These are phyloP conservation scores for Glandiceps talaboti DNA, from an alignment of 53 echinoderm and acorn worm species.

Conservation along the genomic window DNA sequence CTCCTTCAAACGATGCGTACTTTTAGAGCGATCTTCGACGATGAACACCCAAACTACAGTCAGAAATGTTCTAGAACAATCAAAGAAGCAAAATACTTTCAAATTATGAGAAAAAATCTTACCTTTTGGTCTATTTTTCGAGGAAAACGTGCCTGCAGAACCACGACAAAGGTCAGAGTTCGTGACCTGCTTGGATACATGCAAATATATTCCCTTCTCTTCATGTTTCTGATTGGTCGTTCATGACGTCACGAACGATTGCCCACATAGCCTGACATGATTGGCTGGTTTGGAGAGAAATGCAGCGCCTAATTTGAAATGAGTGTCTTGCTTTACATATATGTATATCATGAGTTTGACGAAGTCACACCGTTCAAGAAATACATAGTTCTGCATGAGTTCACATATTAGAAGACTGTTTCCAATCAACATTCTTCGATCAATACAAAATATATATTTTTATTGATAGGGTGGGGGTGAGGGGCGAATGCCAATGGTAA, in stretches of 20 bases:
- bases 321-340: too few species aligned
- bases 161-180: constrained; percentile 79
- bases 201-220: constrained; percentile 38
- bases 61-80: constrained; percentile 8
- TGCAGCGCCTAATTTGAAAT: constrained; percentile 21
- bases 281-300: constrained; percentile 25
- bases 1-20: not conserved
- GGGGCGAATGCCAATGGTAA: too few species aligned
- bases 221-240: constrained; percentile 21
- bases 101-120: constrained; percentile 10
- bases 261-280: constrained; percentile 16
- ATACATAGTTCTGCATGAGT: too few species aligned
- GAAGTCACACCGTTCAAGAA: too few species aligned
- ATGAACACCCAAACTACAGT: not conserved
- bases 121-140: constrained; percentile 38
- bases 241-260: constrained; percentile 28
- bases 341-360: too few species aligned
- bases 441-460: too few species aligned
- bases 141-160: constrained; percentile 35
- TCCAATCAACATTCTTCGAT: too few species aligned
- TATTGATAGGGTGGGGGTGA: too few species aligned
- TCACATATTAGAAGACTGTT: too few species aligned
- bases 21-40: not conserved
- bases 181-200: constrained; percentile 72
- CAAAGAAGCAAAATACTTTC: constrained; percentile 3